Conservation (phyloP, 2,797 vertebrate genomes). For the Leptodactylus fallax region DNA sequence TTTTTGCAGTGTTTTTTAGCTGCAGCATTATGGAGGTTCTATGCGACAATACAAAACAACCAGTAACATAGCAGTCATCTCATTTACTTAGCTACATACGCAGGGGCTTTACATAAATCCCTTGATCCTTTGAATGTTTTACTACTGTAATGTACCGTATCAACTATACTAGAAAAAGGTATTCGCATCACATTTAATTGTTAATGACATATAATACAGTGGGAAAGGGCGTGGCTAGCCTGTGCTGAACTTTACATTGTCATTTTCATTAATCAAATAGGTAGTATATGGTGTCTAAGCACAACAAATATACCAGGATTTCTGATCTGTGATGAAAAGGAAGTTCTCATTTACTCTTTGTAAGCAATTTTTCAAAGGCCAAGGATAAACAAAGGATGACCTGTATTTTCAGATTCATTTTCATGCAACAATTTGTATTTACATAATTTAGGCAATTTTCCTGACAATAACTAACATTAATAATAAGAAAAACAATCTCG, state of each 20-base stretch:
- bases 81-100: neutral
- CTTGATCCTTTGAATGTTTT: conserved; percentile 65
- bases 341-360: conserved; percentile 43
- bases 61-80: neutral
- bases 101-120: conserved; percentile 60
- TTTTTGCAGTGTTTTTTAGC: too few species aligned
- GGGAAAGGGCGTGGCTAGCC: conserved; percentile 74
- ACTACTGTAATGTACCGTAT: conserved; percentile 67
- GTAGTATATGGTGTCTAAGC: conserved; percentile 59
- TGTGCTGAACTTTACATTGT: conserved; percentile 73
- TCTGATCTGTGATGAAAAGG: conserved; percentile 27
- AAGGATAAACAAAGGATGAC: neutral
- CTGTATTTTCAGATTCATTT: neutral
- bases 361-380: conserved; percentile 25
- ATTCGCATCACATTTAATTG: conserved; percentile 70
- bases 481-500: neutral
- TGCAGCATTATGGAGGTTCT: too few species aligned
- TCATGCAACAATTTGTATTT: neutral
- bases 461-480: neutral
- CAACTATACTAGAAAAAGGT: conserved; percentile 65
- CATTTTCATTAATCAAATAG: conserved; percentile 72
- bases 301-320: conserved; percentile 9
- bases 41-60: neutral
- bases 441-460: neutral
- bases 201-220: conserved; percentile 70